Evolutionary conservation across 2,797 vertebrate species (phyloP), one percentile per base, ranked within the genome.

Genomic region (Sebastes paucispinis): DNA sequence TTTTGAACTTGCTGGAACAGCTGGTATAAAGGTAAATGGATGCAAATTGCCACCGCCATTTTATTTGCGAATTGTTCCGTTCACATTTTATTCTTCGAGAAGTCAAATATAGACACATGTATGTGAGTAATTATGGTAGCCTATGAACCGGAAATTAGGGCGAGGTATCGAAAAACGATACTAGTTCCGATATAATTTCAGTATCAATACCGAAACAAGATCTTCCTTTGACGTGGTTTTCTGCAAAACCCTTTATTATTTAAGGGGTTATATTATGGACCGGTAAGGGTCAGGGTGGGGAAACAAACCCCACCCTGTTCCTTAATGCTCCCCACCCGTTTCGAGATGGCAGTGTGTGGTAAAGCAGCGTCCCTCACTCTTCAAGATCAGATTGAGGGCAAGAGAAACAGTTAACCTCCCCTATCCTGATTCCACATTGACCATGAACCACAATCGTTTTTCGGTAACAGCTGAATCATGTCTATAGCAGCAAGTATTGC

Each of bases 1-100:
- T 75, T 62, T 62, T 75, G 36, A 18, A 57, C 31, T 22, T 39
- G 59, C 50, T 73, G 22, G 34, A 63, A 78, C 57, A 70, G 50
- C 54, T 78, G 60, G 25, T 18, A 8, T 18, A 39, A 27, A 4
- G 1, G 2, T 4, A 27, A 52, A 43, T 22, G 5, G 1, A 3
- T 70, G 6, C 8, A 39, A 66, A 34, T 14, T 57, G 18, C 11
- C 14, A 5, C 0, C 34, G 1, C 10, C 25, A 2, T 29, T 29
- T n/a, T 20, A 22, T 57, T 55, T 55, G 6, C 14, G 5, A 12
- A 69, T 73, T 63, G 22, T 16, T 3, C 12, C 8, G 18, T 18
- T 29, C 16, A 8, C 11, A 54, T 69, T 59, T 36, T 32, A 31
- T 20, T 52, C 3, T 32, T 67, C n/a, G 3, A 50, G 16, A 4